Conservation (phyloP, 2,888 invertebrate genomes). For the Ditylenchus weischeri region DNA sequence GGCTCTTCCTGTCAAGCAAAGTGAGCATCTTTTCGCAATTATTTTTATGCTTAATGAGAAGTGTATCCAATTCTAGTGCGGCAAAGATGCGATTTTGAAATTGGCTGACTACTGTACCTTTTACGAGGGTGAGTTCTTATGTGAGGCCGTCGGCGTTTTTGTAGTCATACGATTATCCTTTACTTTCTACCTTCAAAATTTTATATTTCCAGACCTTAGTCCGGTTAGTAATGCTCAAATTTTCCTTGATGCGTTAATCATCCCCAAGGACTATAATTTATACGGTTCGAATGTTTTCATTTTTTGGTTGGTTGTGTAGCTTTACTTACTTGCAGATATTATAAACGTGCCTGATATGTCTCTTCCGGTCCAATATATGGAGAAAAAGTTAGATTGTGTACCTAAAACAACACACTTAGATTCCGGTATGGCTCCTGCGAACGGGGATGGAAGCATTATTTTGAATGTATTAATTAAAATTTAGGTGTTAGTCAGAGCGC, state of each 20-base stretch:
- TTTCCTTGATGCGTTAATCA: constrained; percentile 35
- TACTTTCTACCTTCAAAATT: too few relatives aligned
- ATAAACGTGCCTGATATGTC: neutral
- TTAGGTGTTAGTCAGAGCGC: neutral
- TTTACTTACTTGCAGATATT: neutral
- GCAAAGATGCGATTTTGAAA: constrained; percentile 32
- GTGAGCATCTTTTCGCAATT: neutral
- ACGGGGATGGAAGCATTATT: neutral
- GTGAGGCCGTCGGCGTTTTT: neutral
- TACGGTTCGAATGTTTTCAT: neutral
- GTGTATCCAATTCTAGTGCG: constrained; percentile 3
- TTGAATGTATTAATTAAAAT: neutral
- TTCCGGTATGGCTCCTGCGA: neutral
- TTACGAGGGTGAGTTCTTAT: constrained; percentile 31
- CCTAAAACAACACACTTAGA: too few relatives aligned
- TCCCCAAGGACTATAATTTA: constrained; percentile 28
- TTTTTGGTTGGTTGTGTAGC: neutral
- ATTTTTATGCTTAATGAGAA: too few relatives aligned
- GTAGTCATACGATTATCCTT: too few relatives aligned
- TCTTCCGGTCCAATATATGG: neutral
- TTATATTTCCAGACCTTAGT: constrained; percentile 15
- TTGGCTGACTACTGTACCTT: constrained; percentile 38
- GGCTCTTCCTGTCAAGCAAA: constrained; percentile 42
- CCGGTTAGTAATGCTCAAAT: constrained; percentile 23
- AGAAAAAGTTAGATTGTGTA: too few relatives aligned